Conservation (phyloP, 2,113 vertebrate species). For the Grallaria varia region DNA sequence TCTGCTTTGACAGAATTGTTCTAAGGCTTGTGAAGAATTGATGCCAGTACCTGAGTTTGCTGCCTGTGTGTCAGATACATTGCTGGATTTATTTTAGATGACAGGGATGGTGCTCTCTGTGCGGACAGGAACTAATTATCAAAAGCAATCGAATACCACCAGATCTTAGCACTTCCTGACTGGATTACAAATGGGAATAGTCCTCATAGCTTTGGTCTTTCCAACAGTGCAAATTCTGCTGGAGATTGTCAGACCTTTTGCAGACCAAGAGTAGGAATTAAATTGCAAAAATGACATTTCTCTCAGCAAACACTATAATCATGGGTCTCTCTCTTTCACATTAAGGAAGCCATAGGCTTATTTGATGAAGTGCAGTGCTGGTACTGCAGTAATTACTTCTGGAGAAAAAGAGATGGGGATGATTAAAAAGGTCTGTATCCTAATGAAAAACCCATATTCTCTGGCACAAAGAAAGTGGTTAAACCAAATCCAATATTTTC, state of each 20-base stretch:
- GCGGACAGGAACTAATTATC: not conserved
- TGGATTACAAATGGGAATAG: not conserved
- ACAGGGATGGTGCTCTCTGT: not conserved
- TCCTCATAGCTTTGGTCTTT: not conserved
- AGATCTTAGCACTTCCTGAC: not conserved
- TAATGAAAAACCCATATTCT: not conserved
- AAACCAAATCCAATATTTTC: not conserved
- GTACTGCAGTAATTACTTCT: not conserved
- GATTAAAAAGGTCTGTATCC: not conserved
- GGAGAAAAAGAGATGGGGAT: not conserved
- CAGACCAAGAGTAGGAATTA: not conserved
- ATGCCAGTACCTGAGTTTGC: not conserved
- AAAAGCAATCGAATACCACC: not conserved
- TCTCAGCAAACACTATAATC: not conserved
- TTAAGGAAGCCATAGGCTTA: not conserved
- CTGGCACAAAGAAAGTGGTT: not conserved
- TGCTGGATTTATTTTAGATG: not conserved
- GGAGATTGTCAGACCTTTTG: not conserved
- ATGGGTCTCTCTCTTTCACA: not conserved
- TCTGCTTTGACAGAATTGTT: not conserved
- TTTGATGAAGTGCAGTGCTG: not conserved
- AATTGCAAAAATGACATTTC: not conserved
- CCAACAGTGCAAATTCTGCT: not conserved
- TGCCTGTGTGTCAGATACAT: not conserved
- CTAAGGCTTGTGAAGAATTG: not conserved